Evolutionary conservation across 2,113 vertebrate species (phyloP).

Genomic region (Xiphophorus maculatus): DNA sequence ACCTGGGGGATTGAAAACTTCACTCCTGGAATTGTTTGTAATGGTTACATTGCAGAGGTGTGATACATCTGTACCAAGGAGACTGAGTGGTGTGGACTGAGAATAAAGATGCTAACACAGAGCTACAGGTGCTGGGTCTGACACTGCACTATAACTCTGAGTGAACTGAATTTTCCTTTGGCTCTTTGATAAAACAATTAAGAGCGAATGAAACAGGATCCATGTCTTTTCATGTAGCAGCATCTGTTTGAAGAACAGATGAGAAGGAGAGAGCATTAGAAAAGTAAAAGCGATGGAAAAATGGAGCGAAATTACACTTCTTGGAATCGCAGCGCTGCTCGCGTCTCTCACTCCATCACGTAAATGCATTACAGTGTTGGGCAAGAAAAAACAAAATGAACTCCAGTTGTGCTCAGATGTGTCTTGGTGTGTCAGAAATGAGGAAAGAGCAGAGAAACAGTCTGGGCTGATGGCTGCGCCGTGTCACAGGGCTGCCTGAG

Average conservation of each 20-base stretch:
- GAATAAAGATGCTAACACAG: constrained; percentile 13
- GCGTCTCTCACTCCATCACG: constrained; percentile 39
- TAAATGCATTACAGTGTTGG: constrained; percentile 61
- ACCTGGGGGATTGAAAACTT: neutral
- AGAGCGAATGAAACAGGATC: constrained; percentile 37
- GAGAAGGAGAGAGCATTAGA: constrained; percentile 55
- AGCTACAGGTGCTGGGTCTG: constrained; percentile 26
- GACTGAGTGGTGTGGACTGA: neutral
- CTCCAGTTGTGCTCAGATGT: constrained; percentile 45
- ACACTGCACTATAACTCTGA: neutral
- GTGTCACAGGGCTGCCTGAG: constrained; percentile 63
- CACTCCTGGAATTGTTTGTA: neutral
- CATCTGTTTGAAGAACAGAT: constrained; percentile 53
- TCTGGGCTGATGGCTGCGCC: constrained; percentile 44
- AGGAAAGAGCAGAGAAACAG: constrained; percentile 39
- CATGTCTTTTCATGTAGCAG: constrained; percentile 44
- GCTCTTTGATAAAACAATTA: constrained; percentile 46
- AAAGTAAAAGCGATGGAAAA: constrained; percentile 27
- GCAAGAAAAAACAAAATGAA: constrained; percentile 59
- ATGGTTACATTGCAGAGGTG: neutral
- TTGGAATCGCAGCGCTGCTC: constrained; percentile 6
- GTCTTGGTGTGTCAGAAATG: constrained; percentile 40
- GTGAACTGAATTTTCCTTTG: constrained; percentile 5
- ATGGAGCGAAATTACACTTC: constrained; percentile 51
- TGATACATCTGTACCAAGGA: neutral